phyloP scores from a whole-genome alignment of 2,113 vertebrate genomes.

The Vireo altiloquus region DNA sequence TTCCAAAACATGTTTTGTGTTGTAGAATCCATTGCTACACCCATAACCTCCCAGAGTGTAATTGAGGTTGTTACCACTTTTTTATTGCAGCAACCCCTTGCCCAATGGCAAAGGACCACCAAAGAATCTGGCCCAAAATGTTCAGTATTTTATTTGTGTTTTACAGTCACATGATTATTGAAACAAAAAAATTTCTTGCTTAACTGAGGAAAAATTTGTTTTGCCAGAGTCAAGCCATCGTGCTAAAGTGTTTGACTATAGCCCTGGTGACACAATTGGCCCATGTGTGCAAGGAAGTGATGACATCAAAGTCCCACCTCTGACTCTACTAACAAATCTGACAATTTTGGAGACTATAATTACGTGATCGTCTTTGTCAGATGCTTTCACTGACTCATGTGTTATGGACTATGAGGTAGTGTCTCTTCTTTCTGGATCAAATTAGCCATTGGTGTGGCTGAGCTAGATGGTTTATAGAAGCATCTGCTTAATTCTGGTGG shows the following conservation, averaged over 20 bases:
- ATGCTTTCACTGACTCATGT: slow-evolving; percentile 26
- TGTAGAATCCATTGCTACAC: not conserved
- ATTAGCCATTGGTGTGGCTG: not conserved
- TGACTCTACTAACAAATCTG: not conserved
- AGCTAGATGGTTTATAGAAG: not conserved
- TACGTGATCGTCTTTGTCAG: slow-evolving; percentile 21
- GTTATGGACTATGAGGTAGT: slow-evolving; percentile 24
- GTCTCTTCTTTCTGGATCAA: slow-evolving; percentile 30
- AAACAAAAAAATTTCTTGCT: not conserved
- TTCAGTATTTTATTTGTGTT: not conserved
- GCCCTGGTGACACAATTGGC: not conserved
- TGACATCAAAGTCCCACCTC: not conserved
- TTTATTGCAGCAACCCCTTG: not conserved
- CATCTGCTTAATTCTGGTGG: not conserved
- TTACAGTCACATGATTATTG: not conserved
- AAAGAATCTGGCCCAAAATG: not conserved
- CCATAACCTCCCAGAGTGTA: not conserved
- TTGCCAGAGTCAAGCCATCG: not conserved
- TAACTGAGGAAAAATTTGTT: not conserved
- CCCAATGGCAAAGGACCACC: not conserved
- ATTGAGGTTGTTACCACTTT: not conserved
- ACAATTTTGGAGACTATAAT: not conserved
- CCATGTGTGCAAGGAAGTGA: not conserved
- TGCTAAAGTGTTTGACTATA: not conserved
- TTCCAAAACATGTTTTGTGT: not conserved